Conservation (phyloP, 2,113 vertebrate species). For the Ceyx margarethae region DNA sequence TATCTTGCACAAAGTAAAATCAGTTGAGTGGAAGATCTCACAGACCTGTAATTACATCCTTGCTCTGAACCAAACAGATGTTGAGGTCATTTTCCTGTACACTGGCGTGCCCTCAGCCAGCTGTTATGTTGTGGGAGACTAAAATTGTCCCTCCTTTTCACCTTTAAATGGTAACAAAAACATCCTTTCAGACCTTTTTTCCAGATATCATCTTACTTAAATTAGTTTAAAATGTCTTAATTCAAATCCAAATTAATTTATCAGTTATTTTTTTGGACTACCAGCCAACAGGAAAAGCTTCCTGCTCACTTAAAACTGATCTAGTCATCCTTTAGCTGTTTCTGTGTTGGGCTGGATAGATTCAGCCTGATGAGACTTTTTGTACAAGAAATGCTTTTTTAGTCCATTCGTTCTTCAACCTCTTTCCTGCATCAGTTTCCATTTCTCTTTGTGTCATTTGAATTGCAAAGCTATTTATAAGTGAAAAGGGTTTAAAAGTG, state of each 20-base stretch:
- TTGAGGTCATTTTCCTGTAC: neutral
- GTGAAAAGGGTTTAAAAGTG: conserved; percentile 13
- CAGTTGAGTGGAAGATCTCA: neutral
- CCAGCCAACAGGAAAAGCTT: neutral
- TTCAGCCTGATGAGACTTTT: neutral
- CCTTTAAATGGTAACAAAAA: neutral
- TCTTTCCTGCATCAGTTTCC: neutral
- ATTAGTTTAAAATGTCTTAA: neutral
- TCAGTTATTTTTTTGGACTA: neutral
- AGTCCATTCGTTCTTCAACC: neutral
- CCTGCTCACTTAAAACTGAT: neutral
- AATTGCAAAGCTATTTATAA: conserved; percentile 34
- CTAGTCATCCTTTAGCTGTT: neutral
- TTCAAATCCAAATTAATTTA: neutral
- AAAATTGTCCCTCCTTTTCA: neutral
- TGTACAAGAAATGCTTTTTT: neutral
- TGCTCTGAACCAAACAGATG: neutral
- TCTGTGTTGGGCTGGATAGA: neutral
- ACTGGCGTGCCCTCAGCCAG: neutral
- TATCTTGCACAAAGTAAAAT: neutral
- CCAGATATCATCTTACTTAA: neutral
- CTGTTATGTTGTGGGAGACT: neutral
- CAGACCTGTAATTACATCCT: neutral
- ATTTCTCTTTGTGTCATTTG: neutral
- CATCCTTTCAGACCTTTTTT: neutral